Conservation (phyloP, 92 coral and sea anemone genomes). For the Phymanthus crucifer region DNA sequence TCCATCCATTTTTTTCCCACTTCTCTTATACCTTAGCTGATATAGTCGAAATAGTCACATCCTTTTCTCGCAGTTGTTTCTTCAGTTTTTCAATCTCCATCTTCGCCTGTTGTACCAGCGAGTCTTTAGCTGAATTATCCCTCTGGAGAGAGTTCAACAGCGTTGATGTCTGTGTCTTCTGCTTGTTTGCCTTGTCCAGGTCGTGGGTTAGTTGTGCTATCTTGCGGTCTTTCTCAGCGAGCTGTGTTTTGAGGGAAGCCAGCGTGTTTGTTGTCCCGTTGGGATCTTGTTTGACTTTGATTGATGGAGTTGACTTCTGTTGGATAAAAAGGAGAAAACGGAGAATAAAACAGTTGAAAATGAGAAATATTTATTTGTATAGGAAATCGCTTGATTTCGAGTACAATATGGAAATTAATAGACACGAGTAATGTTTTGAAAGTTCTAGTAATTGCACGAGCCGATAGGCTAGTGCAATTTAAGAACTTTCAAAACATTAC, state of each 20-base stretch:
- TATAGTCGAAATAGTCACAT: constrained; percentile 67
- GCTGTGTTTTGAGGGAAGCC: constrained; percentile 79
- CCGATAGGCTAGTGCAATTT: too few relatives aligned
- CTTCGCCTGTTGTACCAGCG: constrained; percentile 80
- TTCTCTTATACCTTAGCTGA: constrained; percentile 69
- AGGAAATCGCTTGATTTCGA: too few relatives aligned
- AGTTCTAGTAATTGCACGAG: too few relatives aligned
- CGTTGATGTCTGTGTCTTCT: constrained; percentile 75
- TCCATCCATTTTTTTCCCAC: neutral
- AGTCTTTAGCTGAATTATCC: constrained; percentile 89
- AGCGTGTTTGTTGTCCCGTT: constrained; percentile 72
- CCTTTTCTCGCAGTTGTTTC: constrained; percentile 84
- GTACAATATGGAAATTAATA: too few relatives aligned
- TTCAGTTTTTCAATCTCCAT: constrained; percentile 72
- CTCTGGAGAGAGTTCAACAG: constrained; percentile 84
- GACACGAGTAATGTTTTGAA: too few relatives aligned
- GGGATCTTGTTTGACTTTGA: constrained; percentile 49
- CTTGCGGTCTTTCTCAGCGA: constrained; percentile 78
- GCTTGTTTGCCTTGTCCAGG: constrained; percentile 75
- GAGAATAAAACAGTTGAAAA: neutral
- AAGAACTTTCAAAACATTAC: too few relatives aligned
- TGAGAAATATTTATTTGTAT: too few relatives aligned
- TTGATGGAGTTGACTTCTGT: constrained; percentile 6
- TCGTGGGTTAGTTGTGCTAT: constrained; percentile 77
- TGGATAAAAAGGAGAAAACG: neutral